phyloP scores from a whole-genome alignment of 2,113 vertebrate genomes.

The Plecturocebus donacophilus region DNA sequence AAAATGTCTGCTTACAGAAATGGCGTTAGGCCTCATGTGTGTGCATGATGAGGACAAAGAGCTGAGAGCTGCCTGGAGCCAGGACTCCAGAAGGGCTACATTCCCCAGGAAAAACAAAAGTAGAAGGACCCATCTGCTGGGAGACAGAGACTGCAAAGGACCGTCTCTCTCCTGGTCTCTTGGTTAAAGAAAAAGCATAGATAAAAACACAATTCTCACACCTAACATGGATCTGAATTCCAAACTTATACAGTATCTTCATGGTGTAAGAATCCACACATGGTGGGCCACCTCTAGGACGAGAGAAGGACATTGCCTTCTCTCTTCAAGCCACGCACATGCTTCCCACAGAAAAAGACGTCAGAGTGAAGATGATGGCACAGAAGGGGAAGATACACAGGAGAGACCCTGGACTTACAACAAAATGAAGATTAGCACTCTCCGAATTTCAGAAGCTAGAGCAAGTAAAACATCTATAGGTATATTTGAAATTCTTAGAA shows the following conservation, averaged over 20 bases:
- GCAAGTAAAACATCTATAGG: background rate
- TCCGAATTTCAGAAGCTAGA: background rate
- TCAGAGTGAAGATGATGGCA: background rate
- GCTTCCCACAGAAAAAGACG: rapidly evolving
- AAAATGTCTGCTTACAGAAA: rapidly evolving
- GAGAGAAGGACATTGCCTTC: rapidly evolving
- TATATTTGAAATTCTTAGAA: background rate
- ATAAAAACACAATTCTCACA: rapidly evolving
- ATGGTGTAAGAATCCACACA: rapidly evolving
- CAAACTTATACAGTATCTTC: background rate
- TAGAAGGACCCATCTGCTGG: background rate
- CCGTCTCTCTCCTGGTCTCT: background rate
- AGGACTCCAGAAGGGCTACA: rapidly evolving
- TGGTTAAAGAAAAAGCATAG: background rate
- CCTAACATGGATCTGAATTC: background rate
- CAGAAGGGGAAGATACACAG: rapidly evolving
- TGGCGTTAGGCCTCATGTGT: background rate
- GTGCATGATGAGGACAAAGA: rapidly evolving
- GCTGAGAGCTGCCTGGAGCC: background rate
- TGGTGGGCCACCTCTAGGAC: background rate
- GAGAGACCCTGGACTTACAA: background rate
- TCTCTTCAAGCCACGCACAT: rapidly evolving
- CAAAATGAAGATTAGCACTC: rapidly evolving
- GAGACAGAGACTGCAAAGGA: background rate
- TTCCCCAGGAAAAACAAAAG: rapidly evolving